Conservation (phyloP, 2,888 invertebrate species). For the Celastrina argiolus region DNA sequence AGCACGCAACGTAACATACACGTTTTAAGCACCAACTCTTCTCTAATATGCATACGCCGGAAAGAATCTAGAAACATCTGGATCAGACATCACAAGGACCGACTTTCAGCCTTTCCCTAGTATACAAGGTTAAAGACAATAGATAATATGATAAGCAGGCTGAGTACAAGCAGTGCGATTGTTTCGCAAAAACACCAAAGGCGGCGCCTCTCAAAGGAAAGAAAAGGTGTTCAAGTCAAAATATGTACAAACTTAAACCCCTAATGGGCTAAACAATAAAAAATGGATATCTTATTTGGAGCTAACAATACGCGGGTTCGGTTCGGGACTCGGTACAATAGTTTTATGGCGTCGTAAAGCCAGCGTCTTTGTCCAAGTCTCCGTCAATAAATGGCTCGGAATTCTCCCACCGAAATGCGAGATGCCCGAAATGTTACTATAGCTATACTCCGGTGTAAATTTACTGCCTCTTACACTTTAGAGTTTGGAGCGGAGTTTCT, state of each 20-base stretch:
- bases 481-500: background rate
- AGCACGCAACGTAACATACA: too few relatives aligned
- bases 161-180: constrained; percentile 35
- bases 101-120: constrained; percentile 5
- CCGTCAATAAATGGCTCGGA: constrained; percentile 59
- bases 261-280: constrained; percentile 68
- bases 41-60: too few relatives aligned
- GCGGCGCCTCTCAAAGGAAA: constrained; percentile 56
- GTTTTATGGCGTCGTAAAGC: constrained; percentile 64
- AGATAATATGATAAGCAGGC: background rate
- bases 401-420: constrained; percentile 40
- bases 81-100: background rate
- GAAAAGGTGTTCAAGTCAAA: constrained; percentile 66
- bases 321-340: constrained; percentile 61
- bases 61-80: background rate
- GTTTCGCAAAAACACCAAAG: constrained; percentile 53
- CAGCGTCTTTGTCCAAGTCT: constrained; percentile 63
- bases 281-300: constrained; percentile 76
- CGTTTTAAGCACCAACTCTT: too few relatives aligned
- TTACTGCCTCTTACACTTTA: background rate
- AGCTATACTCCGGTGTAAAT: constrained; percentile 26
- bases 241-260: constrained; percentile 68
- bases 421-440: constrained; percentile 34
- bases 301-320: constrained; percentile 67
- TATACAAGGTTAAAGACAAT: background rate